Evolutionary conservation across 2,113 vertebrate genomes (phyloP).

Genomic region (Pelodiscus sinensis): DNA sequence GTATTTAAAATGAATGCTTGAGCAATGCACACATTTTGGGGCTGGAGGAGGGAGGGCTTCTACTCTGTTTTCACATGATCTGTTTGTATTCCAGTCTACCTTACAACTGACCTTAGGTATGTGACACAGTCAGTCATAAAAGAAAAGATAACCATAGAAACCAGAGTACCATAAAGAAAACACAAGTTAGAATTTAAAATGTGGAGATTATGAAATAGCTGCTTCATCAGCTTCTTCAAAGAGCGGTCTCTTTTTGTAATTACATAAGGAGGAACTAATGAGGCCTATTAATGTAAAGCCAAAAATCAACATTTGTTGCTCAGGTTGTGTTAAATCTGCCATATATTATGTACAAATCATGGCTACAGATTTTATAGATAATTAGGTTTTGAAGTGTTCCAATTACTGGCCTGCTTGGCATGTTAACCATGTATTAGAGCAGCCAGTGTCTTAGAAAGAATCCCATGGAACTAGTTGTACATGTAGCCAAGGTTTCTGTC

Average conservation of each 20-base stretch:
- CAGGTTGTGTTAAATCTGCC: conserved; percentile 24
- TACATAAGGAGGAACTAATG: conserved; percentile 41
- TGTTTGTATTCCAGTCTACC: conserved; percentile 59
- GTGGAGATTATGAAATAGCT: conserved; percentile 21
- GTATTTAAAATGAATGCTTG: conserved; percentile 41
- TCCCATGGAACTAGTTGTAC: background rate
- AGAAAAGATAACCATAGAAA: conserved; percentile 51
- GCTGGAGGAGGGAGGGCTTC: conserved; percentile 45
- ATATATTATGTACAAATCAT: background rate
- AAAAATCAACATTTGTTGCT: background rate
- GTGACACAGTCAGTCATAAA: conserved; percentile 20
- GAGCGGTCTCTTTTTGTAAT: conserved; percentile 1
- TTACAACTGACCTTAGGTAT: conserved; percentile 19
- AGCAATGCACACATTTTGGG: conserved; percentile 40
- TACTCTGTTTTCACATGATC: conserved; percentile 44
- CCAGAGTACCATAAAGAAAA: conserved; percentile 12
- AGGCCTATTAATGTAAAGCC: conserved; percentile 44
- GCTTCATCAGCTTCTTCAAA: conserved; percentile 25
- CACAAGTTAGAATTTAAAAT: conserved; percentile 12
- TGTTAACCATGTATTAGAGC: background rate
- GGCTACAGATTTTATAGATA: background rate
- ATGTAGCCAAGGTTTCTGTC: background rate
- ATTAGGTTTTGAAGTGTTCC: background rate
- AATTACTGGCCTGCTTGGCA: background rate
- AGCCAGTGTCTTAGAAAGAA: background rate